Percentiles rank a stretch among this genome's conserved stretches.
These are phyloP conservation scores for Metalampra italica DNA, from an alignment of 2,888 invertebrate species.

Conservation along the genomic window DNA sequence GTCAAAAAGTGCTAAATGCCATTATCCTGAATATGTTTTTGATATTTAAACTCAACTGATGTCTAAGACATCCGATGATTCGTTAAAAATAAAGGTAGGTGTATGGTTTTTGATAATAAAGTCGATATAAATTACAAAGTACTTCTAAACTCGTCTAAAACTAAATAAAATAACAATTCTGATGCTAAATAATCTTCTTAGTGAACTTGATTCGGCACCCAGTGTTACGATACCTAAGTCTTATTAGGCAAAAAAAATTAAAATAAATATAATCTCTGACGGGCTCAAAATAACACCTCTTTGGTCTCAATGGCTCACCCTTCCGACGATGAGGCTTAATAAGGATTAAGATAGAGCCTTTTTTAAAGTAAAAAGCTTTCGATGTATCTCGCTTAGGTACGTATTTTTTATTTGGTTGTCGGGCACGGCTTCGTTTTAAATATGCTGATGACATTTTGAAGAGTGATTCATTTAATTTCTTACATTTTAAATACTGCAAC, in stretches of 20 bases:
- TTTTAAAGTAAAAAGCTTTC: constrained; percentile 72
- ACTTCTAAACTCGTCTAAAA: not conserved
- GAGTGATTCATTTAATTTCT: constrained; percentile 9
- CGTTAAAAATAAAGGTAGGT: not conserved
- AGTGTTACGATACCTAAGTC: constrained; percentile 57
- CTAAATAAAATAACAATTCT: constrained; percentile 2
- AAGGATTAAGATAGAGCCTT: constrained; percentile 74
- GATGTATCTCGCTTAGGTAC: constrained; percentile 55
- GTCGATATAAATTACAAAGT: not conserved
- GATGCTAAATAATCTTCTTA: constrained; percentile 44
- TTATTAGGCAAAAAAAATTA: constrained; percentile 37
- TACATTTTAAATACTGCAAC: not conserved
- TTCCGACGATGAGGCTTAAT: constrained; percentile 64
- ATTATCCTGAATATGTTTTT: too few relatives aligned
- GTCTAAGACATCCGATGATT: too few relatives aligned
- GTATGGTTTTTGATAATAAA: too few relatives aligned
- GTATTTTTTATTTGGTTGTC: constrained; percentile 45
- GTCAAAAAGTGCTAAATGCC: not conserved
- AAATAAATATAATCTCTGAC: constrained; percentile 57
- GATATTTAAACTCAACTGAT: too few relatives aligned
- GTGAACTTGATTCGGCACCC: constrained; percentile 37
- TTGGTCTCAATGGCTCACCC: constrained; percentile 58
- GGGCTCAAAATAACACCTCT: constrained; percentile 69
- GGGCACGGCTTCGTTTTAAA: constrained; percentile 32
- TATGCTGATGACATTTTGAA: constrained; percentile 32